Evolutionary conservation across 2,113 vertebrate species (phyloP).

Genomic region (Microtus montanus): DNA sequence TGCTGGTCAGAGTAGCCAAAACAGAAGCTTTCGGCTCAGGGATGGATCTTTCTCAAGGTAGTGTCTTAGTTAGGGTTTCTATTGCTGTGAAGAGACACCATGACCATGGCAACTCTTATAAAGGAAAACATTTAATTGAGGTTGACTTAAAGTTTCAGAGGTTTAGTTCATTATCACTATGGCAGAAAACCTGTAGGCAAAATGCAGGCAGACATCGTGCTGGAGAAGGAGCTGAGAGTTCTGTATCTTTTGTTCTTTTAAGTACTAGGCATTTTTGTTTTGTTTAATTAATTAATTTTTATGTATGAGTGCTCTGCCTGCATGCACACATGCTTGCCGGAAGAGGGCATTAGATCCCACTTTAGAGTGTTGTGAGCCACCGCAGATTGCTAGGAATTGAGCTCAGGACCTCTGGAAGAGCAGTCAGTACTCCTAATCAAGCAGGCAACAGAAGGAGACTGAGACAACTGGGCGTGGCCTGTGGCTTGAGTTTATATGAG

Average conservation of each 20-base stretch:
- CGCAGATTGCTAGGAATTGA: background rate
- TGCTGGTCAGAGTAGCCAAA: background rate
- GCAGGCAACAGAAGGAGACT: background rate
- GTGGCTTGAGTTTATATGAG: background rate
- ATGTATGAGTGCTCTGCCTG: background rate
- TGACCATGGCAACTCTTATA: background rate
- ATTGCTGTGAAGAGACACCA: background rate
- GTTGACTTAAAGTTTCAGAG: background rate
- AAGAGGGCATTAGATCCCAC: background rate
- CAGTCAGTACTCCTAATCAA: background rate
- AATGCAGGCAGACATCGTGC: background rate
- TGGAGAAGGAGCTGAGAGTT: background rate
- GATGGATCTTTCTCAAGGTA: background rate
- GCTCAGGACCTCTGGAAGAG: background rate
- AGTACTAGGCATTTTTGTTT: background rate
- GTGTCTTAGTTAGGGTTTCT: background rate
- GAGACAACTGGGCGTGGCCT: background rate
- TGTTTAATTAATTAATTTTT: background rate
- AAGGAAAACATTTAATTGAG: background rate
- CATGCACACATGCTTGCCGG: background rate
- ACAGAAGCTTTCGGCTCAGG: background rate
- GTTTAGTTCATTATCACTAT: background rate
- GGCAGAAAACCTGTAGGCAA: background rate
- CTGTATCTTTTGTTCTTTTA: background rate
- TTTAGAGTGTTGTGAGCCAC: background rate